A percentile compares a stretch with the other conserved stretches of the same genome.
Conservation (phyloP, 1,140 invertebrate genomes). For the Neodiprion lecontei region DNA sequence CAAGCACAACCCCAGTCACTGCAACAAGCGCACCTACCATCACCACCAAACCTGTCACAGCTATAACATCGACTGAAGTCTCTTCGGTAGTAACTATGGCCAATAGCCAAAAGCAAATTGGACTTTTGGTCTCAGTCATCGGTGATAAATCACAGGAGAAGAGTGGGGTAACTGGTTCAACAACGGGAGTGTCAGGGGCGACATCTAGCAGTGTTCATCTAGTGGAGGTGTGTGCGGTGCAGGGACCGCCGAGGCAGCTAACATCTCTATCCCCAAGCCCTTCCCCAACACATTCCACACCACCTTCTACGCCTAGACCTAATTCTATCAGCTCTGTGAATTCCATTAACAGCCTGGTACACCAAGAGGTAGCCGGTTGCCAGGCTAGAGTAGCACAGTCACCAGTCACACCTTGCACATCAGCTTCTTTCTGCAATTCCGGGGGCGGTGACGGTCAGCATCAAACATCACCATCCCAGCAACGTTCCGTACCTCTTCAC, state of each 20-base stretch:
- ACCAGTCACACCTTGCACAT: conserved; percentile 45
- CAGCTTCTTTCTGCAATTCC: conserved; percentile 48
- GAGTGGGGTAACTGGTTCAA: conserved; percentile 26
- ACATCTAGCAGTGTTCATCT: conserved; percentile 47
- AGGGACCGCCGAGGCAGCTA: conserved; percentile 58
- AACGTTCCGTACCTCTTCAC: conserved; percentile 45
- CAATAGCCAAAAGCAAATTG: conserved; percentile 49
- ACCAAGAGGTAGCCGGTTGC: conserved; percentile 42
- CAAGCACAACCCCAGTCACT: conserved; percentile 58
- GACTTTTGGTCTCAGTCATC: conserved; percentile 42
- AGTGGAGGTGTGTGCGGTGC: conserved; percentile 63
- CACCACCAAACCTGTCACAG: conserved; percentile 52
- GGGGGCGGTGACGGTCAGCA: conserved; percentile 49
- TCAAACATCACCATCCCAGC: conserved; percentile 45
- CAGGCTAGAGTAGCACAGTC: conserved; percentile 45
- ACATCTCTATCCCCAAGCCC: conserved; percentile 55
- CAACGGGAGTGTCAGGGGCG: conserved; percentile 29
- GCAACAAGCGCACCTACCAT: conserved; percentile 55
- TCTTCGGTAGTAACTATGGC: conserved; percentile 48
- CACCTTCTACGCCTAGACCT: conserved; percentile 51
- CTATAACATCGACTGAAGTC: conserved; percentile 50
- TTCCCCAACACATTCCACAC: conserved; percentile 50
- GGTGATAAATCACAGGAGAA: conserved; percentile 47
- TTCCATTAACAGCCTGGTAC: conserved; percentile 45
- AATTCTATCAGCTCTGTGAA: conserved; percentile 47